Evolutionary conservation across 1,140 invertebrate genomes (phyloP), one percentile per base, ranked within the genome.

Genomic region (Thaumatotibia leucotreta): DNA sequence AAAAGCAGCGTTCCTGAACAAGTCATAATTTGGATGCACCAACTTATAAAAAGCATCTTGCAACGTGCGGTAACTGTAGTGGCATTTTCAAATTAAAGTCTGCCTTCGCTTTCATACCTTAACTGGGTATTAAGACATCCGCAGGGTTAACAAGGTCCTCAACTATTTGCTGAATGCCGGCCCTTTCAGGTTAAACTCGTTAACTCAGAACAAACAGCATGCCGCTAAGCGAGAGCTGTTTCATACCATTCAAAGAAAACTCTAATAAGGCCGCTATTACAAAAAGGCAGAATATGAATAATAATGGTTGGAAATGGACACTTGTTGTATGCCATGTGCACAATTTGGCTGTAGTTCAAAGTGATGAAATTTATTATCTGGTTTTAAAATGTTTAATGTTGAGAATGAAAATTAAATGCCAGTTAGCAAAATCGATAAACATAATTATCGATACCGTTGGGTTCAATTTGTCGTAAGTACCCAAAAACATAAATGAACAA

Each of bases 121-220:
- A 77, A 75, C 67, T 72, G 73, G 75, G 76, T 68, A 82, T 85
- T 77, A 79, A 77, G 77, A 77, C 76, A 83, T 81, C 66, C 83
- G 81, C 80, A 76, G 65, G 70, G 66, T 74, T 86, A 84, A 86
- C 80, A 86, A 80, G 81, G 76, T 75, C 62, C 80, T 82, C 61
- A 65, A 69, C 72, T 74, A 75, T 83, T 82, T 77, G 74, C 70
- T 77, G 73, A 75, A 76, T 73, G 71, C 69, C 64, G 66, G 68
- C 74, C 74, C 68, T 80, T 82, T 74, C 67, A 73, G 64, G 64
- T 75, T 79, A 70, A 77, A 69, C 77, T 75, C 69, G 74, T 77
- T 78, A 77, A 72, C 80, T 82, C 79, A 80, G 77, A 69, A 77
- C 68, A 70, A 75, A 76, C 68, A 66, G 74, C 64, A 68, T 74